phyloP scores from a whole-genome alignment of 1,140 invertebrate genomes.

The Akabosia matsudoensis region DNA sequence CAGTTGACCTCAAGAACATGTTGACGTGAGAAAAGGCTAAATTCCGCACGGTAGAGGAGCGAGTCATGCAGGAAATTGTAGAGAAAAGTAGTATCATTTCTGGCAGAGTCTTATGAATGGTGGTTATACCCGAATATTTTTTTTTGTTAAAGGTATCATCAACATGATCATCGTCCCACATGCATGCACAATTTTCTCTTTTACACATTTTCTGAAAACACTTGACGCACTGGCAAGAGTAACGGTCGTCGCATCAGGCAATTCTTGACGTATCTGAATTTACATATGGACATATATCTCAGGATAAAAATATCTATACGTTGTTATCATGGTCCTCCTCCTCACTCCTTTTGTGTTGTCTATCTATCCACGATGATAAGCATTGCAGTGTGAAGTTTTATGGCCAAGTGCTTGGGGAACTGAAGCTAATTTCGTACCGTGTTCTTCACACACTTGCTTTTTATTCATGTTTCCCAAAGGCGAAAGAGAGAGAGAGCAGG shows the following conservation, averaged over 20 bases:
- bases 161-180: neutral
- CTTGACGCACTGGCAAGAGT: constrained; percentile 9
- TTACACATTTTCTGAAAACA: constrained; percentile 15
- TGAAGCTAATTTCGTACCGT: constrained; percentile 19
- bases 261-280: constrained; percentile 11
- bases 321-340: neutral
- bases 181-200: constrained; percentile 17
- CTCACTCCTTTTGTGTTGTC: neutral
- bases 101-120: neutral
- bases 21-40: constrained; percentile 23
- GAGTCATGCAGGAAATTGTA: neutral
- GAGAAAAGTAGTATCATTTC: neutral
- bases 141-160: neutral
- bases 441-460: constrained; percentile 18
- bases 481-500: neutral
- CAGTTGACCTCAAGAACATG: constrained; percentile 14
- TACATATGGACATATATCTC: neutral
- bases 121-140: neutral
- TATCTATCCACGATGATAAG: constrained; percentile 6
- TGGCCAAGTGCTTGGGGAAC: constrained; percentile 11
- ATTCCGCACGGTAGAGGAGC: neutral
- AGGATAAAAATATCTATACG: neutral
- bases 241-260: constrained; percentile 7
- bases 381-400: constrained; percentile 19
- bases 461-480: constrained; percentile 21